Evolutionary conservation across 2,113 vertebrate species (phyloP), one percentile per base, ranked within the genome.

Genomic region (Mustela lutreola): DNA sequence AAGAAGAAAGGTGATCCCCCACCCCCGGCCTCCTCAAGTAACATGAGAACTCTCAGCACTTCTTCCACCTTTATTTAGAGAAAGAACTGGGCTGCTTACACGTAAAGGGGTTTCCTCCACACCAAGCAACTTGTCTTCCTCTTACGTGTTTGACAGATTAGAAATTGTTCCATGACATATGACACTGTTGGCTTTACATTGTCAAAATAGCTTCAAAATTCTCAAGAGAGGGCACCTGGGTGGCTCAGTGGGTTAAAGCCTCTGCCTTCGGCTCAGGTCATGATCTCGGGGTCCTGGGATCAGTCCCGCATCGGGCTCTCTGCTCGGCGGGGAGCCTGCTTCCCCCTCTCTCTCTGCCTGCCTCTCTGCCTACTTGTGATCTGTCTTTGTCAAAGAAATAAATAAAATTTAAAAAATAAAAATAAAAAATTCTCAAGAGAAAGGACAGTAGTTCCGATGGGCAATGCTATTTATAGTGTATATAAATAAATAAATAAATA

Each of bases 1-100:
- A 96, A 84, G 81, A 79, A 94, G 97, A 93, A 97, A 97, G 62
- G 42, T 83, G 85, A 97, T 67, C 60, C 9, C 9, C 18, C 42
- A 5, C 2, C 56, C 3, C 62, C 28, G 0, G 18, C 62, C 22
- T 92, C 93, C 65, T 83, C 5, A 0, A 63, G 50, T 94, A 97
- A 97, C 91, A 0, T 24, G 50, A 78, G 58, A 53, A 26, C n/a
- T 96, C 78, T 76, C 53, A 82, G 53, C 33, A 73, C 88, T 65
- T 87, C 89, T 95, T 79, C 76, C 26, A 9, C 48, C n/a, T 95
- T 90, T 45, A 65, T 62, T 58, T 88, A 28, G 89, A 92, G 33
- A 73, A 22, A 48, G 63, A 76, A 70, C 36, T 19, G 58, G 36
- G 33, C 50, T 48, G 31, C 15, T 84, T 58, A 60, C 21, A 14